Percentiles rank a stretch among this genome's conserved stretches.
phyloP scores from a whole-genome alignment of 2,888 invertebrate species.

The Drosophila anomalipes region DNA sequence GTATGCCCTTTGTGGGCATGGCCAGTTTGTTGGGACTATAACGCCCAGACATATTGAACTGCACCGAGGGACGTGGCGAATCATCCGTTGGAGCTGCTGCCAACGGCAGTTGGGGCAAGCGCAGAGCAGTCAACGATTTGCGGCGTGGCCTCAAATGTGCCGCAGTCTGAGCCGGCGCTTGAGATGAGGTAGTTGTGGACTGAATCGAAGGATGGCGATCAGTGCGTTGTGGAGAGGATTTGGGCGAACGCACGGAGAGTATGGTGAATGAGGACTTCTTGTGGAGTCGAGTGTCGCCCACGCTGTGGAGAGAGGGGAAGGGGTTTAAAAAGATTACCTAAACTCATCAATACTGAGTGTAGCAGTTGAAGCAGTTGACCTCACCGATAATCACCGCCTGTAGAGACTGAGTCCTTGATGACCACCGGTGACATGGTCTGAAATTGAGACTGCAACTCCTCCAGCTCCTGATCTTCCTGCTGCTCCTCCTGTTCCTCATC shows the following conservation, averaged over 20 bases:
- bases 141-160: slow-evolving; percentile 66
- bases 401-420: slow-evolving; percentile 82
- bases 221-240: slow-evolving; percentile 84
- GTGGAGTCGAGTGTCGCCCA: slow-evolving; percentile 86
- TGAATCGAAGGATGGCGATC: slow-evolving; percentile 64
- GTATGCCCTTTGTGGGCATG: slow-evolving; percentile 80
- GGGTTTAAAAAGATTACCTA: neutral
- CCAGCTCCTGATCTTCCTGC: slow-evolving; percentile 6
- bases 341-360: neutral
- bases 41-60: slow-evolving; percentile 83
- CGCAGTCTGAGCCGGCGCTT: slow-evolving; percentile 7
- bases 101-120: slow-evolving; percentile 55
- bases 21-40: slow-evolving; percentile 77
- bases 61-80: slow-evolving; percentile 84
- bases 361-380: neutral
- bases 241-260: slow-evolving; percentile 87
- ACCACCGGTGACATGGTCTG: slow-evolving; percentile 81
- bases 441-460: slow-evolving; percentile 6
- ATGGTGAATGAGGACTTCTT: slow-evolving; percentile 90
- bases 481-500: neutral
- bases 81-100: slow-evolving; percentile 63
- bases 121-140: slow-evolving; percentile 72
- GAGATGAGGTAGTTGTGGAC: slow-evolving; percentile 71
- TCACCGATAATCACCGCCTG: slow-evolving; percentile 84
- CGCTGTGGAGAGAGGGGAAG: slow-evolving; percentile 57